A percentile compares a stretch with the other conserved stretches of the same genome.
These are phyloP conservation scores for Leptopilina syphax DNA, from an alignment of 2,888 invertebrate species.

Conservation along the genomic window DNA sequence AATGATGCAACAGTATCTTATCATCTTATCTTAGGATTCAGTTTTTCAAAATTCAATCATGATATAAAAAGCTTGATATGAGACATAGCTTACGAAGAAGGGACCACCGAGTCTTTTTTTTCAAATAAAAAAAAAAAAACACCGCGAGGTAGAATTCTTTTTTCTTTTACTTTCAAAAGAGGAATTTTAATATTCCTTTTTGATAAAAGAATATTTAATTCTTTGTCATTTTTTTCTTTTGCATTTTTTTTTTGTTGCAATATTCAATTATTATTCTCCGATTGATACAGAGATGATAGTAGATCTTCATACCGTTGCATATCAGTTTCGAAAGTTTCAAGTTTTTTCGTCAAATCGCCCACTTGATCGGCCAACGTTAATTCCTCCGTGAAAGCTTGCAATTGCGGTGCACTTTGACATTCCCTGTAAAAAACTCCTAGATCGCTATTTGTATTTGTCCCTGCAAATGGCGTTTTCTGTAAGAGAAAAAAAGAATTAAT, in stretches of 20 bases:
- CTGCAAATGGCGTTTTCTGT: conserved; percentile 90
- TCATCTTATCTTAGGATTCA: conserved; percentile 8
- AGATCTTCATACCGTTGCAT: conserved; percentile 87
- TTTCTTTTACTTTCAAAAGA: too few relatives aligned
- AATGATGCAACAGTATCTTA: conserved; percentile 21
- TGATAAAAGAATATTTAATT: too few relatives aligned
- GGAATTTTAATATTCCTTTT: too few relatives aligned
- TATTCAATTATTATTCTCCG: conserved; percentile 80
- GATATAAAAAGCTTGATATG: conserved; percentile 44
- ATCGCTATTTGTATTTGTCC: conserved; percentile 84
- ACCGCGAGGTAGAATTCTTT: conserved; percentile 18
- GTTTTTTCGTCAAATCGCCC: conserved; percentile 83
- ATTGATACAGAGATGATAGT: conserved; percentile 84
- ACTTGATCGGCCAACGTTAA: conserved; percentile 79
- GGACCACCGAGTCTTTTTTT: conserved; percentile 16
- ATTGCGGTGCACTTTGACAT: conserved; percentile 85
- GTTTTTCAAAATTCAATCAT: conserved; percentile 23
- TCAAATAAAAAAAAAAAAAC: neutral
- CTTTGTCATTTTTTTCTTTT: neutral
- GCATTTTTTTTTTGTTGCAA: neutral
- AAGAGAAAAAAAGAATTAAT: neutral
- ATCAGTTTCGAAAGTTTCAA: conserved; percentile 86
- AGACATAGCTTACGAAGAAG: conserved; percentile 42
- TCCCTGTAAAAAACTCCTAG: conserved; percentile 88
- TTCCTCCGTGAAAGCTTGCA: conserved; percentile 78